Conservation (phyloP, 2,888 invertebrate genomes). For the Prenolepis imparis region DNA sequence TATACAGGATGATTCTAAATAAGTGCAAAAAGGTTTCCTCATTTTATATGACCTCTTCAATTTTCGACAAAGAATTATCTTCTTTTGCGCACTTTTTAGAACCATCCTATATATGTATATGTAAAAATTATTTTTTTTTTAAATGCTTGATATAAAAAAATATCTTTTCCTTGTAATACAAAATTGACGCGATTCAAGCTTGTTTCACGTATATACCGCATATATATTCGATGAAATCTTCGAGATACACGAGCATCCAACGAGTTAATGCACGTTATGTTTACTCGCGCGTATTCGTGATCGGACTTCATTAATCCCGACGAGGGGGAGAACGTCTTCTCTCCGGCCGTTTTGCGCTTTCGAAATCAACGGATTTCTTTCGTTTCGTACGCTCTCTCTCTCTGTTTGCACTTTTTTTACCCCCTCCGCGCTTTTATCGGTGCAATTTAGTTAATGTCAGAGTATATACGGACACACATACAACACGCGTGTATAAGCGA, state of each 20-base stretch:
- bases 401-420: constrained; percentile 44
- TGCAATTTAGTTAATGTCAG: constrained; percentile 65
- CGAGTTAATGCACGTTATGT: constrained; percentile 26
- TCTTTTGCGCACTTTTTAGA: no score
- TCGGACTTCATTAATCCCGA: constrained; percentile 32
- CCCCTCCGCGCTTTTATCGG: constrained; percentile 53
- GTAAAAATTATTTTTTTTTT: no score
- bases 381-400: constrained; percentile 13
- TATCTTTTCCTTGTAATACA: not conserved
- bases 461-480: constrained; percentile 24
- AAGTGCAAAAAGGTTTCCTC: no score
- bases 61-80: no score
- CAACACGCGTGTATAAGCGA: constrained; percentile 44
- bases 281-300: constrained; percentile 41
- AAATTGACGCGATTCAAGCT: constrained; percentile 7
- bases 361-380: constrained; percentile 39
- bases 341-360: not conserved
- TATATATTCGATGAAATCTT: not conserved
- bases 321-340: not conserved
- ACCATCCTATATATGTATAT: no score
- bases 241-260: constrained; percentile 1
- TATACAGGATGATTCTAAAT: no score
- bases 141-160: not conserved
- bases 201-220: constrained; percentile 5
- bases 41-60: no score